Evolutionary conservation across 2,113 vertebrate genomes (phyloP).

Genomic region (Pterocles gutturalis): DNA sequence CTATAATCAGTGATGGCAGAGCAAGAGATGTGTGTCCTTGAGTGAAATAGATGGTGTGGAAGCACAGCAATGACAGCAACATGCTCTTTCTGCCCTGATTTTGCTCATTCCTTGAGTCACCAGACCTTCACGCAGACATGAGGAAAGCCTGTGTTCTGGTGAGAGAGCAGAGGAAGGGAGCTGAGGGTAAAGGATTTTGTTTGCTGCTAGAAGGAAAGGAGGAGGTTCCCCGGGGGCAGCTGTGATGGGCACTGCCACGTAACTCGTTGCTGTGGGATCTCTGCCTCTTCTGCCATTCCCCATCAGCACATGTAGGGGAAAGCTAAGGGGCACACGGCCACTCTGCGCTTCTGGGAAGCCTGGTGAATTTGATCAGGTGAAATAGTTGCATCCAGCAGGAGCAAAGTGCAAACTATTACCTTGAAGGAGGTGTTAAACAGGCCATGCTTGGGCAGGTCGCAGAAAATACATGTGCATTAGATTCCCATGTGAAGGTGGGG

Average conservation of each 20-base stretch:
- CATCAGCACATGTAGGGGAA: rapidly evolving
- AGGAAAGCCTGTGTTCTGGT: neutral
- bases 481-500: neutral
- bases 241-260: neutral
- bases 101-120: neutral
- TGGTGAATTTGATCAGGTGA: neutral
- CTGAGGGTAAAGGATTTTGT: neutral
- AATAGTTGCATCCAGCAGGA: neutral
- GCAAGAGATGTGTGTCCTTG: neutral
- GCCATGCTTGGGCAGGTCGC: rapidly evolving
- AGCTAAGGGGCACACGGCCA: neutral
- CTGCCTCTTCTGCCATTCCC: neutral
- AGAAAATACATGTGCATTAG: neutral
- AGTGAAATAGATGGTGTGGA: neutral
- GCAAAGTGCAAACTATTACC: neutral
- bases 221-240: neutral
- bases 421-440: neutral
- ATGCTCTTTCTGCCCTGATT: neutral
- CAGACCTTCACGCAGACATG: rapidly evolving
- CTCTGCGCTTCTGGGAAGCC: rapidly evolving
- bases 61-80: neutral
- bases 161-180: neutral
- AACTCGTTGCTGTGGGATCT: neutral
- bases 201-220: neutral
- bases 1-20: neutral